Evolutionary conservation across 2,113 vertebrate genomes (phyloP).

Genomic region (Todiramphus saurophagus): DNA sequence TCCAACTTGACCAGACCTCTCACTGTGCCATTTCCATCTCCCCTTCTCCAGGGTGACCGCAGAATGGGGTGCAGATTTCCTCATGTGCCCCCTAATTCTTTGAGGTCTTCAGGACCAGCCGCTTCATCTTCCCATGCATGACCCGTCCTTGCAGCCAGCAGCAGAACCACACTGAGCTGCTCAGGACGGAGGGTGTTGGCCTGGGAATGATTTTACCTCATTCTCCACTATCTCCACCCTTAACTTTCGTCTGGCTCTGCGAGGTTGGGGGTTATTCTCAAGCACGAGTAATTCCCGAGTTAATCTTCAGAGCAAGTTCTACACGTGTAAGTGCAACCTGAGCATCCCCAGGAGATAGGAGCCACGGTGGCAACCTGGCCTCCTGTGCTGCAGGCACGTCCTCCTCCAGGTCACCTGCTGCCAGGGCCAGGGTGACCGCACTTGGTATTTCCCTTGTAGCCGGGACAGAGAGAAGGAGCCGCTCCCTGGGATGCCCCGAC

Average conservation of each 20-base stretch:
- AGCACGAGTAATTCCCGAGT: too few relatives aligned
- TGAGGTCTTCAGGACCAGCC: not conserved
- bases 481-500: not conserved
- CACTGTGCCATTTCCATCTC: fast-evolving
- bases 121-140: fast-evolving
- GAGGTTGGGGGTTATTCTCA: not conserved
- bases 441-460: not conserved
- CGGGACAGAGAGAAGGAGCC: not conserved
- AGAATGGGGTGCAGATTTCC: fast-evolving
- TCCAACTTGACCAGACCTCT: not conserved
- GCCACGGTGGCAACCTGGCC: not conserved
- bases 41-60: not conserved
- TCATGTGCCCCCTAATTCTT: not conserved
- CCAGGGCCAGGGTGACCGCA: not conserved
- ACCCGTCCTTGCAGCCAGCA: not conserved
- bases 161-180: too few relatives aligned
- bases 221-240: not conserved
- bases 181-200: fast-evolving
- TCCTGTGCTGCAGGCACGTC: too few relatives aligned
- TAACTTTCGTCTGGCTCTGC: fast-evolving
- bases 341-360: not conserved
- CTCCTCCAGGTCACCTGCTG: not conserved
- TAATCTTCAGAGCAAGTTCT: not conserved
- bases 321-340: fast-evolving
- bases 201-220: not conserved